Conservation (phyloP, 1,140 invertebrate genomes). For the Caenorhabditis briggsae region DNA sequence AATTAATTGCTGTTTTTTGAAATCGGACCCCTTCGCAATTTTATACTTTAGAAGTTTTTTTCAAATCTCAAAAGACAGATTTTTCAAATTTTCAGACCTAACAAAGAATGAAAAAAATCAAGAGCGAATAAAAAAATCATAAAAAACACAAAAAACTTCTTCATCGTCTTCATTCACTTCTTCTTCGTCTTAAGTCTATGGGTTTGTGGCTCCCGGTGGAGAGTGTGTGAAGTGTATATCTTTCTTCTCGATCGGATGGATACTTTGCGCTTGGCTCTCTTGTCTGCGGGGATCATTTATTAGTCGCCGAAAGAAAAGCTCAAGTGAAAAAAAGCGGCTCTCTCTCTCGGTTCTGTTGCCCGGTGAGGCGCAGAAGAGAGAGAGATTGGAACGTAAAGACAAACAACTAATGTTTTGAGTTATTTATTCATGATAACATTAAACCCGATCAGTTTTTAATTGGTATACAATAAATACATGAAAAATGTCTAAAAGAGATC, state of each 20-base stretch:
- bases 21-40: too few species aligned
- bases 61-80: too few species aligned
- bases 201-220: conserved; percentile 32
- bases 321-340: conserved; percentile 48
- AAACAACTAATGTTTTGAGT: conserved; percentile 25
- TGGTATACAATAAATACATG: neutral
- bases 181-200: neutral
- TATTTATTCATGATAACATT: conserved; percentile 34
- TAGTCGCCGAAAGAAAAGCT: conserved; percentile 43
- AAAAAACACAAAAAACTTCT: conserved; percentile 11
- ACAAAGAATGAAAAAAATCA: neutral
- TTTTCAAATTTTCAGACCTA: too few species aligned
- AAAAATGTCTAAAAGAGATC: conserved; percentile 31
- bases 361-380: conserved; percentile 5
- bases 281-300: conserved; percentile 50
- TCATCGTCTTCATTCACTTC: neutral
- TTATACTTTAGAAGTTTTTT: neutral
- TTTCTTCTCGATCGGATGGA: conserved; percentile 50
- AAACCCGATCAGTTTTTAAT: conserved; percentile 38
- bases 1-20: too few species aligned
- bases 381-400: conserved; percentile 20
- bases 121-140: neutral
- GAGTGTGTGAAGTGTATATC: conserved; percentile 56
- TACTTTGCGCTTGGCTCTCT: conserved; percentile 52
- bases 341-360: neutral